Evolutionary conservation across 2,113 vertebrate genomes (phyloP), one percentile per base, ranked within the genome.

Genomic region (Orientallactaga bullata): DNA sequence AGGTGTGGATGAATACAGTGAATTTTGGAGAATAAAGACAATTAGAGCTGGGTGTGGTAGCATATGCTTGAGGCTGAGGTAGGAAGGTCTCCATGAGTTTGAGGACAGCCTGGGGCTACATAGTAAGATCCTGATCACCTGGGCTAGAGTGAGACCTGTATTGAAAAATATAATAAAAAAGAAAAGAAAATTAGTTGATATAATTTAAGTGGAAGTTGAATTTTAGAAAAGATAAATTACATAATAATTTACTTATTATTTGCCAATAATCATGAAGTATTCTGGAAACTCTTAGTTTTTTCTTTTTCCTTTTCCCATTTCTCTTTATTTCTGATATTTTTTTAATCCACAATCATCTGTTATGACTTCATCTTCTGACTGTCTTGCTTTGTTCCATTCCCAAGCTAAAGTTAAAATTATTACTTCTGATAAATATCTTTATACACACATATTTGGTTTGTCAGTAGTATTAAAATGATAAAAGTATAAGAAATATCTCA

Each of bases 281-380:
- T 74, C 80, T 80, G 51, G 24, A 37, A 81, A 72, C 6, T 88
- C 20, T 51, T 51, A 6, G 1, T 39, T 81, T 85, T 72, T 71
- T 0, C 42, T 26, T 24, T 88, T 18, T n/a, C 15, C 13, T 7
- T 60, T 11, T 60, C 71, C 26, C 6, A 32, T 72, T 68, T 77
- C 37, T 12, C 30, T 72, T 90, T 93, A 37, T 77, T 23, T 78
- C 42, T 87, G 35, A 30, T 80, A 78, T 89, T 83, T 90, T 82
- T 79, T 79, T 60, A 58, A 71, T 71, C 58, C 30, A 72, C 15
- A 85, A 68, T 90, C 55, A 85, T 71, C 72, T 93, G 86, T 88
- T 83, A 24, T 58, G 60, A 80, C 32, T 83, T 94, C 32, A 77
- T 60, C 18, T 86, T 94, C 89, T 79, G 58, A 73, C 37, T 35